phyloP scores from a whole-genome alignment of 2,888 invertebrate species.

The Drosophila hamatofila region DNA sequence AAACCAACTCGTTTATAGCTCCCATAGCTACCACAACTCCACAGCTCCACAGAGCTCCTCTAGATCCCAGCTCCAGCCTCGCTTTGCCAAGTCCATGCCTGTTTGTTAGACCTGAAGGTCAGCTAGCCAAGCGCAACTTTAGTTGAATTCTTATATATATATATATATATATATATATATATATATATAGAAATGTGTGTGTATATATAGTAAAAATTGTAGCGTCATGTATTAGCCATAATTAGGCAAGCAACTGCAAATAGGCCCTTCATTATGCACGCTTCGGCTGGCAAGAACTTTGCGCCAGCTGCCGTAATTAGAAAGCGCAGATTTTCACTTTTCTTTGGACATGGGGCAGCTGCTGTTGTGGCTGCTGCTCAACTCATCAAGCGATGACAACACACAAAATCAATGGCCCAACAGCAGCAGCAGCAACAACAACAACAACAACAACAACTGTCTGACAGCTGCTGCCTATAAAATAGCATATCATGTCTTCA shows the following conservation, averaged over 20 bases:
- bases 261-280: conserved; percentile 72
- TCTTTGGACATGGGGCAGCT: conserved; percentile 56
- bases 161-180: not conserved
- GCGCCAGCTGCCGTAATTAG: conserved; percentile 59
- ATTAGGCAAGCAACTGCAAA: conserved; percentile 57
- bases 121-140: conserved; percentile 47
- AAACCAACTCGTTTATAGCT: conserved; percentile 49
- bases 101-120: conserved; percentile 46
- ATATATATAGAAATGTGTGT: not conserved
- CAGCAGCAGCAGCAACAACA: not conserved
- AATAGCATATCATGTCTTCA: conserved; percentile 75
- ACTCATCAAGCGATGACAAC: conserved; percentile 67
- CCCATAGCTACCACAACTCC: conserved; percentile 4
- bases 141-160: conserved; percentile 24
- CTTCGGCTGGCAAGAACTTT: conserved; percentile 63
- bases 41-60: conserved; percentile 4
- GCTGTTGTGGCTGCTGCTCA: conserved; percentile 17
- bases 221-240: conserved; percentile 68
- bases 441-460: conserved; percentile 24
- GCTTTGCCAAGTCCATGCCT: conserved; percentile 28
- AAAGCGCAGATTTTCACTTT: conserved; percentile 74
- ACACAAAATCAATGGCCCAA: conserved; percentile 64
- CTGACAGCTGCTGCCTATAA: conserved; percentile 47
- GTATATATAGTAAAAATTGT: not conserved
- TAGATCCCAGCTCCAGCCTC: conserved; percentile 20